Percentiles rank a stretch among this genome's conserved stretches.
Evolutionary conservation across 2,888 invertebrate species (phyloP).

Genomic region (Amphipyra berbera): DNA sequence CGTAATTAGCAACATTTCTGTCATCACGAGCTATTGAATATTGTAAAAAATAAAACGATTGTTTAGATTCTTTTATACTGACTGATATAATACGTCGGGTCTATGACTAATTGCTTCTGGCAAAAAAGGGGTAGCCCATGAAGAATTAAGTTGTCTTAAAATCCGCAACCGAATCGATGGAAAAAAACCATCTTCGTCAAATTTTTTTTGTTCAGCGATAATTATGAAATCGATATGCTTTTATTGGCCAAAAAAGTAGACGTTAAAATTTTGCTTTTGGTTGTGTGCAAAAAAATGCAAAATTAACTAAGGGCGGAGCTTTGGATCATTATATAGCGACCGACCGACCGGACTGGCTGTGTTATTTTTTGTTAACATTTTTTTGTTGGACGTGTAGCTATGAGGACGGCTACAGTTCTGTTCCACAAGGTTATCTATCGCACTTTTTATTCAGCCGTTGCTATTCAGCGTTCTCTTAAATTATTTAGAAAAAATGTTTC

Average conservation of each 20-base stretch:
- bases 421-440: slow-evolving; percentile 81
- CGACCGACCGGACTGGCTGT: slow-evolving; percentile 75
- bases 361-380: slow-evolving; percentile 80
- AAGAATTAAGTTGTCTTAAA: slow-evolving; percentile 57
- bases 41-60: slow-evolving; percentile 49
- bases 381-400: slow-evolving; percentile 78
- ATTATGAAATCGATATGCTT: slow-evolving; percentile 73
- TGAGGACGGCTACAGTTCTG: slow-evolving; percentile 79
- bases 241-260: slow-evolving; percentile 60
- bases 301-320: slow-evolving; percentile 81
- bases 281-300: slow-evolving; percentile 71
- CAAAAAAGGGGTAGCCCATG: slow-evolving; percentile 57
- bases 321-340: slow-evolving; percentile 82
- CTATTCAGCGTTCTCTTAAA: slow-evolving; percentile 76
- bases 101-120: slow-evolving; percentile 49
- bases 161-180: slow-evolving; percentile 41
- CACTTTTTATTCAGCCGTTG: slow-evolving; percentile 71
- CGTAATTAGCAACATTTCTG: slow-evolving; percentile 74
- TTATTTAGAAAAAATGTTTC: slow-evolving; percentile 72
- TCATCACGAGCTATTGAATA: slow-evolving; percentile 69
- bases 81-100: slow-evolving; percentile 29
- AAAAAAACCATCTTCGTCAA: slow-evolving; percentile 43
- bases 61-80: slow-evolving; percentile 32
- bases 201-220: slow-evolving; percentile 52
- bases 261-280: slow-evolving; percentile 66